These are phyloP conservation scores for Craseonycteris thonglongyai DNA, from an alignment of 2,113 vertebrate species.

Conservation along the genomic window DNA sequence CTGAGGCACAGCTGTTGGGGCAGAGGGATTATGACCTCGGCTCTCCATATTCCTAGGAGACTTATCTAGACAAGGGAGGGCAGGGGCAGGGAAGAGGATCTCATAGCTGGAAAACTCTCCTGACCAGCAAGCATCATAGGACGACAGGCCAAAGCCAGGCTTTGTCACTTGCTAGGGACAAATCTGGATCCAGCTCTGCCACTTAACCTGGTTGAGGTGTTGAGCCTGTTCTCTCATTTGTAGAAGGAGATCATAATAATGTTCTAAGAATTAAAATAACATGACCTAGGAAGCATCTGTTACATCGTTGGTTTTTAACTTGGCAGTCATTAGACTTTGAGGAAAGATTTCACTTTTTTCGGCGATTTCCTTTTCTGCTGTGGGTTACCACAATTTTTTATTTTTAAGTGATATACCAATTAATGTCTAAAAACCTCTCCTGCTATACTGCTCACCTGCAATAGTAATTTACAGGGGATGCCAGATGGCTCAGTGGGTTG, in stretches of 20 bases:
- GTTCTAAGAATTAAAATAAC: background rate
- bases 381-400: conserved; percentile 31
- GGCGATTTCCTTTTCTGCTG: conserved; percentile 32
- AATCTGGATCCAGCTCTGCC: background rate
- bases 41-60: background rate
- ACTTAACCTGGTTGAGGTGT: background rate
- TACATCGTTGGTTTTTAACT: background rate
- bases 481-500: too few relatives aligned
- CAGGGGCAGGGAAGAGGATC: background rate
- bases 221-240: background rate
- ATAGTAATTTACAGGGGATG: background rate
- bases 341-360: background rate
- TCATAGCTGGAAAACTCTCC: background rate
- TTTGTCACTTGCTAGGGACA: background rate
- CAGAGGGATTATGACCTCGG: background rate
- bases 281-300: background rate
- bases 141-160: background rate
- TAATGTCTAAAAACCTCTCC: background rate
- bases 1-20: background rate
- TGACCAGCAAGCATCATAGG: background rate
- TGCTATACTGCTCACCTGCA: background rate
- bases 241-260: background rate
- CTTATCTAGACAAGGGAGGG: background rate
- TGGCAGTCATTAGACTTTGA: background rate
- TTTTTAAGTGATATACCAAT: background rate